These are phyloP conservation scores for Tillus elongatus DNA, from an alignment of 2,888 invertebrate genomes.

Conservation along the genomic window DNA sequence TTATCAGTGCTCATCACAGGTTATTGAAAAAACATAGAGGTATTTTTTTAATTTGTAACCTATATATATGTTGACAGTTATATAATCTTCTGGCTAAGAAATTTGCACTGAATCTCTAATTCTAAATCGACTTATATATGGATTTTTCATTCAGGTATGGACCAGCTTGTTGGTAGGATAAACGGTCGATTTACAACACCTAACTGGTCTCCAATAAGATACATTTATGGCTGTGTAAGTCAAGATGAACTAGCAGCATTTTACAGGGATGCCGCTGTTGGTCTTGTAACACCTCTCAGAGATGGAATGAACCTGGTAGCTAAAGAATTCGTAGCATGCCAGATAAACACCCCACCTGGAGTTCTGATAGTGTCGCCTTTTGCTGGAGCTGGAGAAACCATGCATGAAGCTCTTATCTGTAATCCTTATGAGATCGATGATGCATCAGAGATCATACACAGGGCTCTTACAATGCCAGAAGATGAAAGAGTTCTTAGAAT, in stretches of 20 bases:
- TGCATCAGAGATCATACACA: conserved; percentile 78
- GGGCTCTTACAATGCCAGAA: conserved; percentile 83
- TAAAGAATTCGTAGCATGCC: conserved; percentile 87
- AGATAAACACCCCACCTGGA: conserved; percentile 74
- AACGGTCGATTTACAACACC: conserved; percentile 85
- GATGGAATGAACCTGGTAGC: conserved; percentile 91
- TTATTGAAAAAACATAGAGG: too few species aligned
- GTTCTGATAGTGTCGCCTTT: conserved; percentile 84
- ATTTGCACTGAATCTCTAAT: too few species aligned
- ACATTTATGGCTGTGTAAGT: conserved; percentile 80
- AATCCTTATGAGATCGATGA: conserved; percentile 85
- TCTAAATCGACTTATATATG: background rate
- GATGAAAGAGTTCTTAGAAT: conserved; percentile 79
- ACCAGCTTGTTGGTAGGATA: conserved; percentile 78
- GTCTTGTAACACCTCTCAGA: conserved; percentile 76
- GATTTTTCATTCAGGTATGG: conserved; percentile 58
- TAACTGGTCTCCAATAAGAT: conserved; percentile 82
- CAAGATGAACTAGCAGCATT: conserved; percentile 81
- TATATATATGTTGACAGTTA: too few species aligned
- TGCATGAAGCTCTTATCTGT: conserved; percentile 85
- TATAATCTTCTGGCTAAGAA: too few species aligned
- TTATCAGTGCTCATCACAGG: too few species aligned
- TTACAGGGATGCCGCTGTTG: conserved; percentile 79
- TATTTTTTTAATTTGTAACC: too few species aligned
- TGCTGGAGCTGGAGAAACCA: conserved; percentile 87